These are phyloP conservation scores for Drosophila peninsularis DNA, from an alignment of 2,888 invertebrate genomes.

Conservation along the genomic window DNA sequence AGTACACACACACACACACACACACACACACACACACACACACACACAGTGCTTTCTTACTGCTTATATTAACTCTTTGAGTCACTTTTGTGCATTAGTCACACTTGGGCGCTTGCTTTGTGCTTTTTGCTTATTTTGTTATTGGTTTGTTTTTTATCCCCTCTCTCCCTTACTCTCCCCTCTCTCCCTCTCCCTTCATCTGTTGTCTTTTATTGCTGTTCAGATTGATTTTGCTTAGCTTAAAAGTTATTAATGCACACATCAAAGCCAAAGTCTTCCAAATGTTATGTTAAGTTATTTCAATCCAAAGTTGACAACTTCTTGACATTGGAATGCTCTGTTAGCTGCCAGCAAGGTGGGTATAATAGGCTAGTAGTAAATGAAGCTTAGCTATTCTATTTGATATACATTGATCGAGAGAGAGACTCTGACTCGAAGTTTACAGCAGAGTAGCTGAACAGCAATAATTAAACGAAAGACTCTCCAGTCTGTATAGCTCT, in stretches of 20 bases:
- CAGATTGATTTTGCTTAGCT: conserved; percentile 58
- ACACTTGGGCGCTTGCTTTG: conserved; percentile 56
- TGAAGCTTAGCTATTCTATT: too few species aligned
- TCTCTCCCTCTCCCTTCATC: neutral
- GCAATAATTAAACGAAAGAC: too few species aligned
- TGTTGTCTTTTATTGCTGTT: conserved; percentile 1
- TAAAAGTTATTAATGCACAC: conserved; percentile 34
- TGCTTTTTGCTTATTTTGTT: conserved; percentile 18
- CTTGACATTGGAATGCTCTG: neutral
- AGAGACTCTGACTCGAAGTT: too few species aligned
- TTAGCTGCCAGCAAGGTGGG: neutral
- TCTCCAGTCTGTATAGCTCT: too few species aligned
- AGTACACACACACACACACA: neutral
- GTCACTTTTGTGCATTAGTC: conserved; percentile 47
- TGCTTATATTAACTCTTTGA: conserved; percentile 57
- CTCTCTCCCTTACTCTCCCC: neutral
- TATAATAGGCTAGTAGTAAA: neutral
- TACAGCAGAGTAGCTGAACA: too few species aligned
- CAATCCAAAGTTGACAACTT: conserved; percentile 36
- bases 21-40: conserved; percentile 4
- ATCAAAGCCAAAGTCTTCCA: conserved; percentile 48
- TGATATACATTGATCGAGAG: too few species aligned
- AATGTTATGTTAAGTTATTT: conserved; percentile 20
- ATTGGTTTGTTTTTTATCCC: conserved; percentile 3
- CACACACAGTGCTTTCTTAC: neutral